phyloP scores from a whole-genome alignment of 1,140 invertebrate species.

The Pogonomyrmex barbatus region DNA sequence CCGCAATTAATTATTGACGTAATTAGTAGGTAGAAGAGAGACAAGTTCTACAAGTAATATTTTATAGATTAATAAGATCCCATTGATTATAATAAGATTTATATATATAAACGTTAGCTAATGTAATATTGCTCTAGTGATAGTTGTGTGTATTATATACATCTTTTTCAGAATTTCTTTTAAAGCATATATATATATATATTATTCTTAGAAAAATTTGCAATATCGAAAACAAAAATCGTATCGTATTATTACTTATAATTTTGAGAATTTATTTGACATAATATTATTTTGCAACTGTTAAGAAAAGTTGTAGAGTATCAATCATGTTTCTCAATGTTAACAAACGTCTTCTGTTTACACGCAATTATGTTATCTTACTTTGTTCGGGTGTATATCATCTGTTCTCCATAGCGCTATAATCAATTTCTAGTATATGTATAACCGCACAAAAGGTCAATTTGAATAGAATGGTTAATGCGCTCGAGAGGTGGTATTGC shows the following conservation, averaged over 20 bases:
- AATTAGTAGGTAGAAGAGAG: not conserved
- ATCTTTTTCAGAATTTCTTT: not conserved
- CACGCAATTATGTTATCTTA: not conserved
- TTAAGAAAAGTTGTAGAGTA: not conserved
- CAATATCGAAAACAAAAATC: not conserved
- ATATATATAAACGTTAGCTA: not conserved
- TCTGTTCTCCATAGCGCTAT: not conserved
- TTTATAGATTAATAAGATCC: not conserved
- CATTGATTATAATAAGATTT: no score
- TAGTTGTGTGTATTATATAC: not conserved
- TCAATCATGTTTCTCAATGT: not conserved
- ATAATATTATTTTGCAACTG: not conserved
- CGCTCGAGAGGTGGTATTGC: constrained; percentile 21
- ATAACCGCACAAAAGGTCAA: constrained; percentile 12
- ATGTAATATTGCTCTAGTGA: not conserved
- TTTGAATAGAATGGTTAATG: constrained; percentile 45
- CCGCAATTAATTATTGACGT: not conserved
- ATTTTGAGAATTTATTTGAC: not conserved
- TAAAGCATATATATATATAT: no score
- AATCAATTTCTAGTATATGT: constrained; percentile 47
- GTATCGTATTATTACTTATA: not conserved
- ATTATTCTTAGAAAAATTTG: not conserved
- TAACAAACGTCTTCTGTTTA: not conserved
- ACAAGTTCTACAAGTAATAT: not conserved
- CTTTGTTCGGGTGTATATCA: not conserved